Conservation (phyloP, 2,113 vertebrate species). For the Anolis sagrei region DNA sequence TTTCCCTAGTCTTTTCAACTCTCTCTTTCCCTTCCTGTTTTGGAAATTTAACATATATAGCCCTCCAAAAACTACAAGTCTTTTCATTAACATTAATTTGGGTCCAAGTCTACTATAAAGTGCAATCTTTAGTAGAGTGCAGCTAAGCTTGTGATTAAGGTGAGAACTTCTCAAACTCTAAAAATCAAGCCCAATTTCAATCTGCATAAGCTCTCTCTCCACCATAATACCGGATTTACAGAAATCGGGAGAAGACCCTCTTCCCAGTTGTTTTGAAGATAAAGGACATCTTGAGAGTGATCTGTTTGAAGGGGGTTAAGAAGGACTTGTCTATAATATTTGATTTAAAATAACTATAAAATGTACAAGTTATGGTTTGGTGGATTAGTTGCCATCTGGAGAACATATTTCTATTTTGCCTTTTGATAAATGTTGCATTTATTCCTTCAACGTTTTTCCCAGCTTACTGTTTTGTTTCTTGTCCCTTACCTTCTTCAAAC, state of each 20-base stretch:
- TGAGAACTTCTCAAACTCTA: not conserved
- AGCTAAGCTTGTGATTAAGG: not conserved
- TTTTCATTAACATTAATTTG: too few species aligned
- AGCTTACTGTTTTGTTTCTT: not conserved
- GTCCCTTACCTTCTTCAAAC: not conserved
- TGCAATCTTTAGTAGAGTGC: not conserved
- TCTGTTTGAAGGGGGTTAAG: not conserved
- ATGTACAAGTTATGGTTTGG: not conserved
- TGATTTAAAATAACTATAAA: not conserved
- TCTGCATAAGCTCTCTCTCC: not conserved
- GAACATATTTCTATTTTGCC: too few species aligned
- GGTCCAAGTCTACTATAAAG: too few species aligned
- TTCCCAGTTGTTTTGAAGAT: not conserved
- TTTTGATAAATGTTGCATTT: not conserved
- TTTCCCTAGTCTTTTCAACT: too few species aligned
- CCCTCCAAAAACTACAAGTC: too few species aligned
- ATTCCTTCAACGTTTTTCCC: not conserved
- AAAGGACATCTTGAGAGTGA: not conserved
- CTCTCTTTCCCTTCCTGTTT: too few species aligned
- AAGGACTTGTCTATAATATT: not conserved
- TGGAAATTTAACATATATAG: too few species aligned
- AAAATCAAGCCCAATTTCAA: not conserved
- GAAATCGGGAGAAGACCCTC: not conserved
- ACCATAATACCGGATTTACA: not conserved
- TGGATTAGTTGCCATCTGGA: not conserved